Base-by-base conservation (phyloP, 2,888 invertebrate species). In the Halictus quadricinctus region DNA sequence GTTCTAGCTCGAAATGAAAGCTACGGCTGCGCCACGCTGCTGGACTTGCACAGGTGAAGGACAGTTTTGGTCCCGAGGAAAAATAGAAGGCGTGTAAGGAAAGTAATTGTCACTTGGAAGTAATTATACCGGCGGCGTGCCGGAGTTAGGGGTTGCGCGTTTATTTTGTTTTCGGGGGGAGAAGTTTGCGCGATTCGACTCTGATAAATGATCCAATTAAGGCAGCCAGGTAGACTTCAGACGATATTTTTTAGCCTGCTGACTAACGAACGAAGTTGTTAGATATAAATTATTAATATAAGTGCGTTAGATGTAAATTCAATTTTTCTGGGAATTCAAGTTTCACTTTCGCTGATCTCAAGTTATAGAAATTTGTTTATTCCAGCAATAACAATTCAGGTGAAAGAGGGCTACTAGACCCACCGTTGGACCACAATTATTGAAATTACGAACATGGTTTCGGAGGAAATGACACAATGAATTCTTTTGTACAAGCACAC, bases 131-230 rank as follows among this genome's bases (percentile, higher is more conserved):
- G 36, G 36, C 64, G 8, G 64, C 29, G 64, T 18, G 64, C 15
- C 18, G 64, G 18, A 29, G 64, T 18, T 64, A 29, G 64, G 29
- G 29, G 29, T 29, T 29, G 18, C 8, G 18, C 58, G 58, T 21
- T 58, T 12, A n/a, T n/a, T 58, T 58, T 29, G 29, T 29, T 15
- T 15, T 8, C 3, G 15, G 21, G 25, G 25, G 64, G 15, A 7
- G 29, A 64, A 15, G 15, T 29, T 15, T 13, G 25, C 25, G 25
- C 60, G 60, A 60, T 64, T 64, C 64, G 29, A 64, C 29, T 18
- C 18, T 29, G 64, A 64, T 64, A 58, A 58, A 58, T n/a, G n/a
- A 58, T 58, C 58, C 58, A 58, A 58, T 58, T 58, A 58, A 58
- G 21, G 21, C 8, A 21, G 8, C 54, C 8, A 54, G 8, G 21